phyloP scores from a whole-genome alignment of 2,113 vertebrate genomes.

The Mormoops blainvillei region DNA sequence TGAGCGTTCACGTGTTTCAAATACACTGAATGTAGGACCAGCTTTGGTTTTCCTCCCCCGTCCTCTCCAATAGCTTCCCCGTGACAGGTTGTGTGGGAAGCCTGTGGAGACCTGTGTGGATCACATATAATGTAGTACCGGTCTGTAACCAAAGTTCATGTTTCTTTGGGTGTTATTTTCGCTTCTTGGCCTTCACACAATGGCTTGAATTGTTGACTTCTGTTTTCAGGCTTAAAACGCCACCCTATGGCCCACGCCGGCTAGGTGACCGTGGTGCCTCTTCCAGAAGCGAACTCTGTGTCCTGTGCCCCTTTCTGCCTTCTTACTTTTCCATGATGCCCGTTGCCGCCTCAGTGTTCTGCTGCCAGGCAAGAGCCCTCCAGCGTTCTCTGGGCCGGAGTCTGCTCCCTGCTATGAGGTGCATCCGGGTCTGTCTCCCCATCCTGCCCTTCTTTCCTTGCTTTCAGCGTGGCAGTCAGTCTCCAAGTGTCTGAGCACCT shows the following conservation, averaged over 20 bases:
- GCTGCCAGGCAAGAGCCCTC: not conserved
- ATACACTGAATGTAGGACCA: not conserved
- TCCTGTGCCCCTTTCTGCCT: not conserved
- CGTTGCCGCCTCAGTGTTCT: not conserved
- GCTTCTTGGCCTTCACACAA: not conserved
- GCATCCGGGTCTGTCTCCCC: not conserved
- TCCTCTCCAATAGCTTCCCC: not conserved
- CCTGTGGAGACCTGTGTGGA: not conserved
- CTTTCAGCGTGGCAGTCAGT: not conserved
- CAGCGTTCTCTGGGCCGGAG: not conserved
- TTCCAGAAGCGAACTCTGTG: not conserved
- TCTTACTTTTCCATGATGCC: not conserved
- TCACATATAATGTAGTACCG: not conserved
- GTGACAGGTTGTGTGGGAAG: not conserved
- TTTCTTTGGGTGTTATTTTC: not conserved
- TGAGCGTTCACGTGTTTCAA: not conserved
- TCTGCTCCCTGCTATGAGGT: not conserved
- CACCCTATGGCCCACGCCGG: not conserved
- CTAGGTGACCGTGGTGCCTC: not conserved
- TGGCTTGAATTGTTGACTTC: not conserved
- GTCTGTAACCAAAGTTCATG: not conserved
- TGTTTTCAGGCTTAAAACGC: not conserved
- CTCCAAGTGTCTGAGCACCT: not conserved
- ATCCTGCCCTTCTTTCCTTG: not conserved
- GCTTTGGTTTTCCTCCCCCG: not conserved